These are phyloP conservation scores for Platorchestia sp. DNA, from an alignment of 1,140 invertebrate species.

Conservation along the genomic window DNA sequence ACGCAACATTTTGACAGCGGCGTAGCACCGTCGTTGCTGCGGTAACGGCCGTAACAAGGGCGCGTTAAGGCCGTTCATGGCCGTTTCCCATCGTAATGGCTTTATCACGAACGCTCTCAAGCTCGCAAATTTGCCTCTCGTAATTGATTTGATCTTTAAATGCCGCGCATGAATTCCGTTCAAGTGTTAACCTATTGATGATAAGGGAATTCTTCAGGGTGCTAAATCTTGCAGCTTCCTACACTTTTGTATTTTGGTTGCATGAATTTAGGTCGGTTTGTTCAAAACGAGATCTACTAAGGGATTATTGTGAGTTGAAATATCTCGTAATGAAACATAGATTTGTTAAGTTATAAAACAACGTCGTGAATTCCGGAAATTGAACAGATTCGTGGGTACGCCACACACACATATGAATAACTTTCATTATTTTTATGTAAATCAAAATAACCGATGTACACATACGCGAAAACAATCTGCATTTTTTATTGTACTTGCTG, in stretches of 20 bases:
- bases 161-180: background rate
- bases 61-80: background rate
- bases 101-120: background rate
- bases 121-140: background rate
- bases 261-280: too few relatives aligned
- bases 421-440: too few relatives aligned
- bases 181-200: background rate
- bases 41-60: background rate
- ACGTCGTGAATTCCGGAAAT: too few relatives aligned
- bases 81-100: background rate
- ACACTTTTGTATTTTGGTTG: too few relatives aligned
- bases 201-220: background rate
- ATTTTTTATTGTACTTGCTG: background rate
- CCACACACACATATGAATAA: too few relatives aligned
- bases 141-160: background rate
- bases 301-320: too few relatives aligned
- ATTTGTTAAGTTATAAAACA: too few relatives aligned
- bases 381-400: too few relatives aligned
- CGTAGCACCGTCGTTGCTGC: background rate
- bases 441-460: too few relatives aligned
- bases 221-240: background rate
- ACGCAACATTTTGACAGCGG: background rate
- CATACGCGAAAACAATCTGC: background rate
- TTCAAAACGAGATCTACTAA: too few relatives aligned
- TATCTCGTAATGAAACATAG: too few relatives aligned